phyloP scores from a whole-genome alignment of 1,140 invertebrate genomes.

The Piezodorus guildinii region DNA sequence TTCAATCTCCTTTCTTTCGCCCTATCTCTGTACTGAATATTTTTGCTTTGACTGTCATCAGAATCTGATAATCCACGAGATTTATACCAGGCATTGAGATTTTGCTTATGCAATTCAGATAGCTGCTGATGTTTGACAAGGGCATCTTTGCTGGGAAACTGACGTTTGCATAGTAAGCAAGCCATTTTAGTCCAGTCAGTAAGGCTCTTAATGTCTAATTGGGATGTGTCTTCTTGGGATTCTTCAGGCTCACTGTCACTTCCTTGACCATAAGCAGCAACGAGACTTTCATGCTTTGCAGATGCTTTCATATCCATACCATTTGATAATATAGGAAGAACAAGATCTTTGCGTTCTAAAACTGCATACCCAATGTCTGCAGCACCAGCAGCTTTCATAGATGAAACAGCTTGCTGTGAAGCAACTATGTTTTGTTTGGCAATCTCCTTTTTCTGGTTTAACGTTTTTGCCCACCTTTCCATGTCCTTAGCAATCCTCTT shows the following conservation, averaged over 20 bases:
- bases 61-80: constrained; percentile 40
- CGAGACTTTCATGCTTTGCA: constrained; percentile 35
- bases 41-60: constrained; percentile 40
- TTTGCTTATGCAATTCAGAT: constrained; percentile 92
- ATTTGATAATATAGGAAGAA: constrained; percentile 13
- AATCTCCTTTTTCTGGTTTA: constrained; percentile 93
- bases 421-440: constrained; percentile 50
- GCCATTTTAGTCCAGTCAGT: constrained; percentile 84
- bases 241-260: constrained; percentile 51
- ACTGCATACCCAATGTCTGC: constrained; percentile 87
- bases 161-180: constrained; percentile 89
- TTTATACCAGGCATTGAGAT: constrained; percentile 58
- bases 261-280: constrained; percentile 65
- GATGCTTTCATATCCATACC: constrained; percentile 12
- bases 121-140: constrained; percentile 83
- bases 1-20: constrained; percentile 91
- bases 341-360: constrained; percentile 43
- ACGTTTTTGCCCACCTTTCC: constrained; percentile 92
- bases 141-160: constrained; percentile 80
- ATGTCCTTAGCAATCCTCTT: constrained; percentile 96
- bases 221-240: constrained; percentile 29
- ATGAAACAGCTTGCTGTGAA: constrained; percentile 34
- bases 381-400: constrained; percentile 43
- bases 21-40: constrained; percentile 74
- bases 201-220: constrained; percentile 33